Base-by-base conservation (phyloP, 2,888 invertebrate species). In the Melanostoma scalare region DNA sequence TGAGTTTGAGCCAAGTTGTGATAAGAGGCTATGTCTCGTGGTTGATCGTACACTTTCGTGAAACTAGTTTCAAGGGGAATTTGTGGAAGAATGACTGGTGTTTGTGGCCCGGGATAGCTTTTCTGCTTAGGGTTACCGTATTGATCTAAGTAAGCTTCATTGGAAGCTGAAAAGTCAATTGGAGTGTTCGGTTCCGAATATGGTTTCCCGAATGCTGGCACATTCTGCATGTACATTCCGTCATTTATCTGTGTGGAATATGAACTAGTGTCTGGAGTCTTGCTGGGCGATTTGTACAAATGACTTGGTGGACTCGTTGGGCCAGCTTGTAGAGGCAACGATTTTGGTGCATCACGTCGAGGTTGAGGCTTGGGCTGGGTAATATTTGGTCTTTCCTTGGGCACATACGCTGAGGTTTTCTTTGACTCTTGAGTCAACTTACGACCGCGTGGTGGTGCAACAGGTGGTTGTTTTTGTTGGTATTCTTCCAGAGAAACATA, bases 401-500 rank as follows among this genome's bases (percentile, higher is more conserved):
- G 75, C 0, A 78, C 6, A 30, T 75, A 55, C 4, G 71, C 6
- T 2, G 50, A 36, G 3, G 6, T 1, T 5, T 42, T 55, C 3
- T 44, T 73, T 8, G 30, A 0, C 6, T 82, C 78, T 38, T 77
- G 60, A 3, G 35, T 6, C 2, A 74, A 8, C 36, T 75, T 79
- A 2, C 67, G 58, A 10, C 48, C 72, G 56, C 87, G 85, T 6
- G 86, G 85, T 9, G 86, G 87, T 3, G 89, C 87, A 33, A 73
- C 68, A 6, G 77, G 77, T 1, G 73, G 61, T 3, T 87, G 58
- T n/a, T 86, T 61, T 0, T 72, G 52, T 2, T 74, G 46, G n/a
- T 67, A 71, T 9, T 85, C 67, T 8, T 53, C 40, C 6, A 69
- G 50, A 0, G 85, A 79, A 9, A 84, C 69, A 61, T 84, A 84